Base-by-base conservation (phyloP, 2,797 vertebrate genomes). In the Ctenopoma multispine region DNA sequence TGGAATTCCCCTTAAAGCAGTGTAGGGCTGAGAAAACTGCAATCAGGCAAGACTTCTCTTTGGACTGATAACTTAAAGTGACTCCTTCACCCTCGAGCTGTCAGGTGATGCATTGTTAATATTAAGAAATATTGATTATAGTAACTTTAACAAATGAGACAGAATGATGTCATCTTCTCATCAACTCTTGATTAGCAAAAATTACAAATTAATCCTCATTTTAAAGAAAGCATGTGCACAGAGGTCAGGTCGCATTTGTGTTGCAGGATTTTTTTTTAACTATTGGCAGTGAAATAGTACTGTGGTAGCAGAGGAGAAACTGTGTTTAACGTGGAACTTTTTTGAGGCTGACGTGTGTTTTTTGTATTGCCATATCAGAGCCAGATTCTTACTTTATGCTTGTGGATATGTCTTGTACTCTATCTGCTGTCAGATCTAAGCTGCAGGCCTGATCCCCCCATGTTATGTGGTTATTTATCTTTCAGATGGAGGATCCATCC, bases 381-480 rank as follows among this genome's bases (percentile, higher is more conserved):
- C 48, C 72, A 72, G 63, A 79, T 78, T 79, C 43, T 55, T 49
- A 31, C 59, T 81, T 79, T 81, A 81, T 68, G 59, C 65, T 70
- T 60, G 36, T 60, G 78, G 88, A 90, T 90, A 87, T 87, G 81
- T 87, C 74, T 51, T 0, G 54, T 64, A 71, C 90, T 78, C 75
- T 77, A 77, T 86, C 80, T 73, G 71, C 82, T 84, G 81, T 89
- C 86, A 85, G 53, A 72, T 65, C 53, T 87, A 72, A 87, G 84
- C 80, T 66, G 57, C 62, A 49, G 44, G 64, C 61, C 65, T 87
- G 77, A 92, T 83, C 72, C 75, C 77, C 83, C 75, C 81, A 58
- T 88, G 85, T 87, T 90, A 87, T 87, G 63, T 65, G 76, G 73
- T 77, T 72, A 87, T 88, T 89, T 87, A 87, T 92, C 81, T 84